phyloP scores from a whole-genome alignment of 1,140 invertebrate species.

The Augochlora pura region DNA sequence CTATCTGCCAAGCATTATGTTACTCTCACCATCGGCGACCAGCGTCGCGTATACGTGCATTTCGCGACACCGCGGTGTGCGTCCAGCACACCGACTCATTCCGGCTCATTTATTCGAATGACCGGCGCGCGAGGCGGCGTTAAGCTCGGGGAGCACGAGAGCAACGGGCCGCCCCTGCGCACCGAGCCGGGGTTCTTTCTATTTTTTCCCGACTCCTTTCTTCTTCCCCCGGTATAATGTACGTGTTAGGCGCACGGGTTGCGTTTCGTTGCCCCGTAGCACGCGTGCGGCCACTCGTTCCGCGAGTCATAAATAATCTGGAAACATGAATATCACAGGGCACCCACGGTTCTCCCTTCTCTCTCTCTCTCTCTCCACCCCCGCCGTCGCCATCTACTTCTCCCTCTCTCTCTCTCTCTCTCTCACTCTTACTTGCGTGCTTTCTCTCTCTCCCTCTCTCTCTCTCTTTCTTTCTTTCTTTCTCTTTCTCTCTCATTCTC shows the following conservation, averaged over 20 bases:
- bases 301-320: conserved; percentile 67
- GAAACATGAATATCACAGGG: conserved; percentile 69
- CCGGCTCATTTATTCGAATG: conserved; percentile 30
- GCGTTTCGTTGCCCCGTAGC: conserved; percentile 55
- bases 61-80: too few relatives aligned
- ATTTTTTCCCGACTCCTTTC: conserved; percentile 46
- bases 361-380: neutral
- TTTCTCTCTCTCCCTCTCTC: neutral
- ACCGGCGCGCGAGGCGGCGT: conserved; percentile 8
- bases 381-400: neutral
- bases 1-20: conserved; percentile 59
- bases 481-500: neutral
- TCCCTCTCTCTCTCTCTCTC: conserved; percentile 11
- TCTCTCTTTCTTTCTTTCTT: too few relatives aligned
- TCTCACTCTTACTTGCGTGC: neutral
- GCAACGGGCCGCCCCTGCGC: conserved; percentile 18
- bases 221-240: conserved; percentile 52
- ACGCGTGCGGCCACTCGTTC: conserved; percentile 66
- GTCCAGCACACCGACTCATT: neutral
- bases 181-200: conserved; percentile 30
- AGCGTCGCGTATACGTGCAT: neutral
- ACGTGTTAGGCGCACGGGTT: conserved; percentile 64
- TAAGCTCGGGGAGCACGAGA: conserved; percentile 23
- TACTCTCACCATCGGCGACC: conserved; percentile 37
- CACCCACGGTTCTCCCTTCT: conserved; percentile 25